Conservation (phyloP, 2,113 vertebrate genomes). For the Plotosus lineatus region DNA sequence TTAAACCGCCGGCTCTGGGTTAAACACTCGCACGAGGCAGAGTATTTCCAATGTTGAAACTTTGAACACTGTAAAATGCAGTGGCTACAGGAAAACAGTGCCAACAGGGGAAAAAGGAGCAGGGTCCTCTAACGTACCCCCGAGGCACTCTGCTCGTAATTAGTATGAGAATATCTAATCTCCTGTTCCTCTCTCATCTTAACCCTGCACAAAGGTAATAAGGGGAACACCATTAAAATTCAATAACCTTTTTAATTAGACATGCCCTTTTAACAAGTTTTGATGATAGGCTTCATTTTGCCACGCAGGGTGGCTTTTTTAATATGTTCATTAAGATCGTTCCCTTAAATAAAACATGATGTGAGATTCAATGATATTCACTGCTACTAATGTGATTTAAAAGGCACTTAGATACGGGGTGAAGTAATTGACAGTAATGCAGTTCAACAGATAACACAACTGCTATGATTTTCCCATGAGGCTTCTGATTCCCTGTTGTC, state of each 20-base stretch:
- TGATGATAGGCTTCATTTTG: constrained; percentile 78
- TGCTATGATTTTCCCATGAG: constrained; percentile 5
- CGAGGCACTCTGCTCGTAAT: constrained; percentile 75
- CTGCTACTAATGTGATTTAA: constrained; percentile 52
- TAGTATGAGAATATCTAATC: constrained; percentile 82
- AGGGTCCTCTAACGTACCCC: constrained; percentile 68
- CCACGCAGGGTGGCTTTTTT: constrained; percentile 68
- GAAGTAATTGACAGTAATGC: constrained; percentile 19
- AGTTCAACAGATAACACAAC: constrained; percentile 11
- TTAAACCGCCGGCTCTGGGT: constrained; percentile 62
- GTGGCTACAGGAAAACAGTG: constrained; percentile 46
- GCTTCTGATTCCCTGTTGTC: background rate
- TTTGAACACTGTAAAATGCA: constrained; percentile 1
- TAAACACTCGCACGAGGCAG: constrained; percentile 35
- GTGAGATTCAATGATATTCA: constrained; percentile 72
- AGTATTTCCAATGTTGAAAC: constrained; percentile 46
- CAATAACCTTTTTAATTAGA: constrained; percentile 82
- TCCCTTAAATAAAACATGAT: constrained; percentile 76
- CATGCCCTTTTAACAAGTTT: constrained; percentile 81
- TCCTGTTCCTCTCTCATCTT: constrained; percentile 75
- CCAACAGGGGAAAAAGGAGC: constrained; percentile 46
- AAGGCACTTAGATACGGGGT: background rate
- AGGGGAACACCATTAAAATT: constrained; percentile 76
- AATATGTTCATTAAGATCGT: constrained; percentile 74
- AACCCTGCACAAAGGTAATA: constrained; percentile 78